Evolutionary conservation across 2,113 vertebrate species (phyloP), one percentile per base, ranked within the genome.

Genomic region (Agapornis roseicollis): DNA sequence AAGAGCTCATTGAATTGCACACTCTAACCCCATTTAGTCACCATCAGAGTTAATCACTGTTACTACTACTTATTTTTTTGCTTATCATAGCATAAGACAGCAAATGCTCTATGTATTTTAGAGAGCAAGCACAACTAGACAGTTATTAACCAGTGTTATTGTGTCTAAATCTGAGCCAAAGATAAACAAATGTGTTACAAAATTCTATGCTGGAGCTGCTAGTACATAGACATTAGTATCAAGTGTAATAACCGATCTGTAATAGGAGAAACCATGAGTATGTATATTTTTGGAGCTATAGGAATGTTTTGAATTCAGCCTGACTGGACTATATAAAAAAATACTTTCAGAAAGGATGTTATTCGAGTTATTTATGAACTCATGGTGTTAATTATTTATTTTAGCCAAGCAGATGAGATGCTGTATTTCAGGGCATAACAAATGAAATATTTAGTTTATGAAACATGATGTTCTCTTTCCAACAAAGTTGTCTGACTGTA

Each of bases 201-300:
- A 93, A 94, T 80, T 91, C 53, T 44, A 11, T 53, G 46, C 58
- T 90, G 49, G 49, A 90, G 41, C 28, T 92, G 33, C 42, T 77
- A 80, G 63, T 29, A 0, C 72, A 50, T 44, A 85, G 68, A 66
- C 24, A 53, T 94, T 14, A 66, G 60, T 63, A 78, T 39, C 68
- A 70, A 85, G 71, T 1, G 2, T n/a, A 88, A 80, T 66, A 91
- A 79, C 64, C 25, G 86, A 83, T 42, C 68, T 85, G 49, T 58
- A 66, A 90, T 25, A 90, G 46, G 37, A 94, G 71, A 93, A 96
- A 83, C 41, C 19, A 64, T 25, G 20, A 71, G 22, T 46, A 66
- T 58, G 46, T 66, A 56, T 93, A 94, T 83, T 96, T 93, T 96
- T 83, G 83, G 55, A 92, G n/a, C 41, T 29, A 66, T 27, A 90